Base-by-base conservation (phyloP, 2,888 invertebrate species). In the Polia nebulosa region DNA sequence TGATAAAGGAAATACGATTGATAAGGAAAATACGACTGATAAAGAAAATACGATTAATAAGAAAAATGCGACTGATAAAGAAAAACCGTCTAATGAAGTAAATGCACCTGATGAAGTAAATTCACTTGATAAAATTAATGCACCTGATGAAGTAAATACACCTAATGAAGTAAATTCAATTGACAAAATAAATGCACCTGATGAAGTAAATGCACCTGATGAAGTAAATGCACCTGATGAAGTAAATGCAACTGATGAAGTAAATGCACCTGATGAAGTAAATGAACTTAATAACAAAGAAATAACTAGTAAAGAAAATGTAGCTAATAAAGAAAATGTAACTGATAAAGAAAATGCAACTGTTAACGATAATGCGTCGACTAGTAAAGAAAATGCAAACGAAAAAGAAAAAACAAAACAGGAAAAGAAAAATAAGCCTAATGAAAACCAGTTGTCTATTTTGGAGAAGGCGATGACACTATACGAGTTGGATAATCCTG, bases 401-500 rank as follows among this genome's bases (percentile, higher is more conserved):
- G 6, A 27, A 34, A 25, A n/a, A 34, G 41, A 17, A 29, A 51
- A n/a, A 15, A 3, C 22, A 9, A 17, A 5, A 13, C 22, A 20
- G 25, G 5, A 29, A 11, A 44, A 13, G 4, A 51, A 29, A 25
- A 9, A 44, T 17, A 34, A 36, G 2, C n/a, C 29, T 29, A 34
- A 41, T 32, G 49, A 39, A 65, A 41, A 69, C 15, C 34, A 65
- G 13, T 22, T 69, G 29, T 44, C 73, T 44, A 69, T 69, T 51
- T 62, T 73, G 36, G 69, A 72, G 36, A 69, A 69, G 20, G 69
- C 69, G 20, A 69, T 69, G 73, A 44, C 49, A 2, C 36, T 69
- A 11, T 60, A 73, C 15, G 69, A 73, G 29, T 29, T 69, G 52
- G 69, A 69, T 20, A 52, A 69, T 52, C 69, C 69, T 52, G 73